Base-by-base conservation (phyloP, 2,113 vertebrate genomes). In the Alligator mississippiensis region DNA sequence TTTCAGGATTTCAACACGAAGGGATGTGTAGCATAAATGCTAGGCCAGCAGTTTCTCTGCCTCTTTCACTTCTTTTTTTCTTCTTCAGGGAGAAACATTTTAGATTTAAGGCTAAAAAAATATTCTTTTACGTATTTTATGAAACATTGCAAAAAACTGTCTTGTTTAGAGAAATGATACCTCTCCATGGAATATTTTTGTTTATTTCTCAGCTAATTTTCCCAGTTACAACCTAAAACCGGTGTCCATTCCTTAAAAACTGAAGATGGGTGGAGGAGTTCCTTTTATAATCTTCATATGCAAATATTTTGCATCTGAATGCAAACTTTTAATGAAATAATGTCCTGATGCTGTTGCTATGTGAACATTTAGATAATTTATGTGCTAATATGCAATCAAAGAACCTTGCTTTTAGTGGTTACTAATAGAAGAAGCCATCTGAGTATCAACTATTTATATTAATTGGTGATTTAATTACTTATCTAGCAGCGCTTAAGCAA, bases 401-500 rank as follows among this genome's bases (percentile, higher is more conserved):
- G 77, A 54, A 66, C 27, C 78, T 93, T 3, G 6, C 8, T n/a
- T 11, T 75, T 93, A 91, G 93, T 94, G 72, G 81, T 92, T 92
- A 86, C 93, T 90, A 76, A 80, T 95, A 92, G 86, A 62, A 75
- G 91, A 55, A 75, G n/a, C 84, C 17, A 21, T 55, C 70, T 92
- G 88, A 88, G 84, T 86, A 77, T 55, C 10, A 77, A 94, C 70
- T 84, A 80, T 87, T 94, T 91, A 13, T 72, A 88, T 90, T 95
- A 95, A 86, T 90, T 82, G 90, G 88, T 87, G 94, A 90, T 81
- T 96, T 93, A 94, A 94, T 82, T 91, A 81, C 88, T 90, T 82
- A 77, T 94, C 90, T 88, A 59, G 11, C 55, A 70, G 3, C 28
- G 83, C 78, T 92, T 9, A 82, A 94, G 38, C 75, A 78, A n/a